Evolutionary conservation across 2,797 vertebrate genomes (phyloP).

Genomic region (Eurystomus glaucurus): DNA sequence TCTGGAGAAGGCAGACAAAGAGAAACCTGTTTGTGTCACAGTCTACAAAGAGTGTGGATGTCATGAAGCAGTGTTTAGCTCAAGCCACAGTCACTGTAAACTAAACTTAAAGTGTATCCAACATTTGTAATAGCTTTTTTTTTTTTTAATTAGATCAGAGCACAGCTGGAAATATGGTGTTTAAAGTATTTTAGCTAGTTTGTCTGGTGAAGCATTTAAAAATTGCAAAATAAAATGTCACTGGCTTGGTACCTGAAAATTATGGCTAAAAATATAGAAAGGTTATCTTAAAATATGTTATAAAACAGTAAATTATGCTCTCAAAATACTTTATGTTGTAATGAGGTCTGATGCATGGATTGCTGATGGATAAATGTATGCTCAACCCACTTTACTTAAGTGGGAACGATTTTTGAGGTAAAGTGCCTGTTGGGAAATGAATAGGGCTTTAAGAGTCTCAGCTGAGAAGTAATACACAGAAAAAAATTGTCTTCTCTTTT

Average conservation of each 20-base stretch:
- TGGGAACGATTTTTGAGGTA: background rate
- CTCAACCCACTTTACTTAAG: background rate
- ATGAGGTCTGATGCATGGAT: background rate
- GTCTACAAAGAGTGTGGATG: background rate
- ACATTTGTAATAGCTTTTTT: background rate
- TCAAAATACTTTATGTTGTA: background rate
- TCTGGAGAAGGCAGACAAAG: background rate
- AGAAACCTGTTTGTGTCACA: background rate
- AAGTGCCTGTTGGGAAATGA: background rate
- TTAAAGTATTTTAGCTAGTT: slow-evolving; percentile 40
- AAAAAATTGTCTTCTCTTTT: background rate
- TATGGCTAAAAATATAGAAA: background rate
- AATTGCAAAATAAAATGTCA: slow-evolving; percentile 9
- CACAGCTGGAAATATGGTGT: background rate
- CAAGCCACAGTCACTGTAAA: background rate
- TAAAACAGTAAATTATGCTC: background rate
- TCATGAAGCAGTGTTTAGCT: background rate
- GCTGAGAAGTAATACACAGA: background rate
- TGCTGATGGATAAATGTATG: background rate
- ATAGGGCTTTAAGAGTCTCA: background rate
- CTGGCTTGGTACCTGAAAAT: background rate
- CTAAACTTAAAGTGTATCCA: slow-evolving; percentile 12
- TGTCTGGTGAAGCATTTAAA: slow-evolving; percentile 43
- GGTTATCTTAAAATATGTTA: background rate
- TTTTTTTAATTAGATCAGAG: slow-evolving; percentile 24